Base-by-base conservation (phyloP, 2,113 vertebrate species). In the Hippocampus abdominalis region DNA sequence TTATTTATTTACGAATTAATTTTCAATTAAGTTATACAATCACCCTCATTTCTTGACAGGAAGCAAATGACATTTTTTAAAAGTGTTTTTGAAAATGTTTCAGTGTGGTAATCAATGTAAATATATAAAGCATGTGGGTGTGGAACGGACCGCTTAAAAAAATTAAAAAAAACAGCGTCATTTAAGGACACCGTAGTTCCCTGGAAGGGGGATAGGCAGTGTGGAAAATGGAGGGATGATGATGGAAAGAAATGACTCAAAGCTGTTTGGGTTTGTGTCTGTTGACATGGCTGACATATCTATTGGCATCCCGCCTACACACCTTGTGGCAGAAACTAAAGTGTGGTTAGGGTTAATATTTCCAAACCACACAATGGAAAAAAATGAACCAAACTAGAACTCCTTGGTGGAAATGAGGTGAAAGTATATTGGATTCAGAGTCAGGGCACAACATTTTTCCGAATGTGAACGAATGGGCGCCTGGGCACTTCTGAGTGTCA, bases 321-420 rank as follows among this genome's bases (percentile, higher is more conserved):
- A 54, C 51, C 51, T 23, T 54, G 51, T 54, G 51, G 51, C 23
- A n/a, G 46, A 54, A 54, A 54, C 51, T 3, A 18, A 49, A n/a
- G 21, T 4, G 3, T 54, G 51, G 23, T 54, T 15, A n/a, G 9
- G 51, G 51, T 54, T 11, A 10, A 27, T 13, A 8, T 32, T 36
- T 59, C 57, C 27, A 29, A 27, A 8, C 27, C 15, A 7, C 25
- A 59, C 6, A 29, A 16, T 32, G 57, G 57, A 27, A 29, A 27
- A 29, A 25, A 29, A 59, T 59, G 16, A 57, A 25, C 23, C n/a
- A 27, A 59, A 29, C 27, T 59, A 27, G 27, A 59, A 29, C 15
- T 18, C 2, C 25, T 81, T 81, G 9, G 80, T 81, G 60, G 76
- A 82, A 49, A 80, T 84, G 68, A 32, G 7, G 15, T 32, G 32